Evolutionary conservation across 1,140 invertebrate genomes (phyloP).

Genomic region (Neodiprion fabricii): DNA sequence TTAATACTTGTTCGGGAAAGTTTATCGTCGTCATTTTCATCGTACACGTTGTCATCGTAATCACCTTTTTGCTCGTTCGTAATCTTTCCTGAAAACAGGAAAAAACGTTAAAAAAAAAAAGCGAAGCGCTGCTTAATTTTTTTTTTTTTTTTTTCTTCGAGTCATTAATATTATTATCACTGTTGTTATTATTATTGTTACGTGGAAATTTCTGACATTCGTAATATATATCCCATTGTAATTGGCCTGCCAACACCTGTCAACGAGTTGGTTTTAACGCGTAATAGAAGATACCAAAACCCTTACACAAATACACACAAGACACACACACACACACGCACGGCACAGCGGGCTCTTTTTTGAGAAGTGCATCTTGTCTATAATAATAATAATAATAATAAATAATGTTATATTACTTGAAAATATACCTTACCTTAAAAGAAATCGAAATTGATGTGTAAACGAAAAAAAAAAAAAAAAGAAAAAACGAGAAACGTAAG

Average conservation of each 20-base stretch:
- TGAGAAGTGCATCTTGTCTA: conserved; percentile 9
- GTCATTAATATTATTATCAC: conserved; percentile 23
- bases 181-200: conserved; percentile 24
- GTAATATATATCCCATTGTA: too few relatives aligned
- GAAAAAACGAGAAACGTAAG: background rate
- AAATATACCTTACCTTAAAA: conserved; percentile 27
- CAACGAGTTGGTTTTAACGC: background rate
- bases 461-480: background rate
- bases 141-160: conserved; percentile 26
- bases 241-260: background rate
- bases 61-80: conserved; percentile 3
- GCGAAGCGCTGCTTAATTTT: conserved; percentile 21
- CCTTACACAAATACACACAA: background rate
- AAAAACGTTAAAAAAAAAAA: conserved; percentile 16
- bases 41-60: background rate
- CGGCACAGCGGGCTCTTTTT: conserved; percentile 27
- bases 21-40: conserved; percentile 22
- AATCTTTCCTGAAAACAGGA: conserved; percentile 14
- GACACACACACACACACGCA: conserved; percentile 15
- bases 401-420: too few relatives aligned
- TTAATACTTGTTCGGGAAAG: conserved; percentile 41
- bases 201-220: too few relatives aligned
- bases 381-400: conserved; percentile 17
- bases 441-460: background rate
- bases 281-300: background rate